These are phyloP conservation scores for Rhadina sibilatrix DNA, from an alignment of 2,113 vertebrate genomes.

Conservation along the genomic window DNA sequence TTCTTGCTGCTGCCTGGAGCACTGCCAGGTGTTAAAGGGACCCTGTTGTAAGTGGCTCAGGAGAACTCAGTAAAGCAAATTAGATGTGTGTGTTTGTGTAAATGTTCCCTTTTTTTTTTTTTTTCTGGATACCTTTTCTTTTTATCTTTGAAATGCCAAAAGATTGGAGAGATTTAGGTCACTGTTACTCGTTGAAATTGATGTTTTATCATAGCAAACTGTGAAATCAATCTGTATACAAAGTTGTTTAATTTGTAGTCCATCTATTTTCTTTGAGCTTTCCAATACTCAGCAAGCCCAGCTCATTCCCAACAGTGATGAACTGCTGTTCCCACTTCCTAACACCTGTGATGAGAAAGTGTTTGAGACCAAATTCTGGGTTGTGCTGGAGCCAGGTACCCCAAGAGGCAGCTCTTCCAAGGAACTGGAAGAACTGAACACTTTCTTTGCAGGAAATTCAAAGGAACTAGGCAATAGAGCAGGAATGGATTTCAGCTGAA, in stretches of 20 bases:
- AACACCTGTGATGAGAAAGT: background rate
- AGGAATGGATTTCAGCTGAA: background rate
- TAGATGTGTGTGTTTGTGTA: background rate
- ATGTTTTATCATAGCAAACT: background rate
- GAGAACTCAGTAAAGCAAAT: background rate
- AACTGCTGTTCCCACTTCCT: background rate
- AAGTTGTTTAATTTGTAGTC: background rate
- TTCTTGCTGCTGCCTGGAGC: background rate
- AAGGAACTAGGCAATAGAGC: background rate
- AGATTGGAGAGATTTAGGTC: background rate
- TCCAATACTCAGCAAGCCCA: background rate
- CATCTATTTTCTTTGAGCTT: background rate
- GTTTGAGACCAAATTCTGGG: background rate
- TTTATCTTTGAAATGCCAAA: background rate
- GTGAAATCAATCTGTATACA: background rate
- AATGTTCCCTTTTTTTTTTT: background rate
- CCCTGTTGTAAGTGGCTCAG: background rate
- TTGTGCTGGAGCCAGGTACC: background rate
- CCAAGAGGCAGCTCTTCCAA: rapidly evolving
- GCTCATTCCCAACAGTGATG: background rate
- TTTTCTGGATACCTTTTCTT: background rate
- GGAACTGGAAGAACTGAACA: too few species aligned
- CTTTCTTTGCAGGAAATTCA: background rate
- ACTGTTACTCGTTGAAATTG: background rate
- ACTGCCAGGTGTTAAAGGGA: background rate